These are phyloP conservation scores for Pogonus chalceus DNA, from an alignment of 1,140 invertebrate species.

Conservation along the genomic window DNA sequence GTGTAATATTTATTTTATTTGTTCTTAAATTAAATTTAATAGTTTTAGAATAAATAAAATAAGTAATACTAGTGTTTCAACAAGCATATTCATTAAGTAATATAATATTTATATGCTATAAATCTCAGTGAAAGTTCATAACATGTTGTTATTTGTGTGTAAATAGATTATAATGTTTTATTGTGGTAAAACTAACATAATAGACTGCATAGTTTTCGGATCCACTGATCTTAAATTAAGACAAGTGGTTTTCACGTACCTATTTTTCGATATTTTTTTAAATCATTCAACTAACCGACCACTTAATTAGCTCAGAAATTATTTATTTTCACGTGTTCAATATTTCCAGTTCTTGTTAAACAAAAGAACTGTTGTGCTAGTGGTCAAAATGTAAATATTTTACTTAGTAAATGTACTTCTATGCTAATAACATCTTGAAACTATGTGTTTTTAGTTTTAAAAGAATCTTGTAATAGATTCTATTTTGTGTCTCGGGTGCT, in stretches of 20 bases:
- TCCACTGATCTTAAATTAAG: conserved; percentile 6
- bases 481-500: not conserved
- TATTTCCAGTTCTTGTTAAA: not conserved
- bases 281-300: not conserved
- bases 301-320: not conserved
- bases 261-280: not conserved
- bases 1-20: not conserved
- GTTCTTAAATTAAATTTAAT: not conserved
- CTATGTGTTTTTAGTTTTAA: not conserved
- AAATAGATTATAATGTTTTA: conserved; percentile 4
- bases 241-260: not conserved
- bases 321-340: not conserved
- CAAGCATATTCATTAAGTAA: not conserved
- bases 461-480: not conserved
- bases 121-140: not conserved
- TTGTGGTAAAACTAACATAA: conserved; percentile 1
- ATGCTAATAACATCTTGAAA: not conserved
- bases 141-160: conserved; percentile 6
- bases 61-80: not conserved
- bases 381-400: too few relatives aligned
- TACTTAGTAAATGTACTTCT: not conserved
- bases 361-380: too few relatives aligned
- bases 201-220: not conserved
- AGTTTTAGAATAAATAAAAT: not conserved
- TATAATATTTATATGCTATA: conserved; percentile 1